Evolutionary conservation across 1,140 invertebrate species (phyloP).

Genomic region (Drosophila fuyamai): DNA sequence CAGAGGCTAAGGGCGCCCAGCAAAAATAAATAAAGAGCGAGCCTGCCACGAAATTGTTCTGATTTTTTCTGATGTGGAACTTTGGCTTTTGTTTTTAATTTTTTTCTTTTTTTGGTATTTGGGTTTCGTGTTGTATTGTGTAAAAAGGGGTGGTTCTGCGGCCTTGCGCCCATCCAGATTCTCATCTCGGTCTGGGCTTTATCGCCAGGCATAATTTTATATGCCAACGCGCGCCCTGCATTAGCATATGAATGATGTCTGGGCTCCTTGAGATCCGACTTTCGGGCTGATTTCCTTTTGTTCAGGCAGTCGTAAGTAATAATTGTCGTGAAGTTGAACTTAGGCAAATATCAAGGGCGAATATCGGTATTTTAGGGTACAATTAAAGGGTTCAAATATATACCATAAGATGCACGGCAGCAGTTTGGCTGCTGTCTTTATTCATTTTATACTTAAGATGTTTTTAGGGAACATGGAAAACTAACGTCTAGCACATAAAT

Average conservation of each 20-base stretch:
- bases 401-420: too few relatives aligned
- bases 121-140: not conserved
- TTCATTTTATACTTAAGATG: too few relatives aligned
- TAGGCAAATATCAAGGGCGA: not conserved
- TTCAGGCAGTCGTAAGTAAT: constrained; percentile 7
- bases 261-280: not conserved
- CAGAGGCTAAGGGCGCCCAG: constrained; percentile 23
- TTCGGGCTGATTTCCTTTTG: constrained; percentile 6
- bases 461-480: too few relatives aligned
- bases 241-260: constrained; percentile 64
- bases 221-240: constrained; percentile 42
- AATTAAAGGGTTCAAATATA: not conserved
- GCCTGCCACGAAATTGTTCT: constrained; percentile 27
- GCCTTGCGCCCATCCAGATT: constrained; percentile 6
- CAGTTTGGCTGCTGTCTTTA: too few relatives aligned
- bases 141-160: not conserved
- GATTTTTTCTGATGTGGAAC: constrained; percentile 33
- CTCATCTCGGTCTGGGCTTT: constrained; percentile 25
- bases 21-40: constrained; percentile 17
- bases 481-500: too few relatives aligned
- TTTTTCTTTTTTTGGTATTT: constrained; percentile 16
- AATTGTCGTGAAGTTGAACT: constrained; percentile 16
- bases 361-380: not conserved
- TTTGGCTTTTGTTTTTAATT: constrained; percentile 18
- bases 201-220: constrained; percentile 55